Evolutionary conservation across 2,888 invertebrate species (phyloP).

Genomic region (Hesperia comma): DNA sequence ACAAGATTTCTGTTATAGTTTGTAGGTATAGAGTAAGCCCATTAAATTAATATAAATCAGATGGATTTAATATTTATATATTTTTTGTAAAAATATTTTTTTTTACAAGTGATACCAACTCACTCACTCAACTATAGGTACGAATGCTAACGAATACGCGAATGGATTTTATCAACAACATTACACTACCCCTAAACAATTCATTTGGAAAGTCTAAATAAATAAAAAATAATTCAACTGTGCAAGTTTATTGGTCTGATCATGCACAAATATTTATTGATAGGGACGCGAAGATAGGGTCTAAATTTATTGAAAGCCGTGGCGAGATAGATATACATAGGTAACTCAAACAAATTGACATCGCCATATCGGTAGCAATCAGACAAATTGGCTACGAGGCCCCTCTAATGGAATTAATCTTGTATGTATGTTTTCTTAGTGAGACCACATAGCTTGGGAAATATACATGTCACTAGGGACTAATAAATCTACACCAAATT

Average conservation of each 20-base stretch:
- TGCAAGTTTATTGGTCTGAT: conserved; percentile 78
- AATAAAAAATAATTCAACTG: conserved; percentile 65
- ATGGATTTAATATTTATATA: no score
- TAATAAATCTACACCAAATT: conserved; percentile 17
- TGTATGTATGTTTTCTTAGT: conserved; percentile 80
- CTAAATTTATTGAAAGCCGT: conserved; percentile 76
- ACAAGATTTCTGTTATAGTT: no score
- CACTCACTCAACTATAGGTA: no score
- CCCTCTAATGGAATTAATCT: conserved; percentile 82
- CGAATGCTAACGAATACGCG: no score
- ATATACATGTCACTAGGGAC: conserved; percentile 49
- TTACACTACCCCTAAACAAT: conserved; percentile 14
- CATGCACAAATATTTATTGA: conserved; percentile 83
- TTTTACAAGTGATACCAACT: no score
- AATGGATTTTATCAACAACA: no score
- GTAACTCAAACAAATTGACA: conserved; percentile 78
- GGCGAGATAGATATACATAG: conserved; percentile 59
- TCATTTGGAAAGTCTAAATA: conserved; percentile 47
- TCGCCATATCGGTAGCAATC: conserved; percentile 72
- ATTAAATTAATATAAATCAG: no score
- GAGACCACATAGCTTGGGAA: conserved; percentile 71
- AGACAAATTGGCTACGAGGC: conserved; percentile 83
- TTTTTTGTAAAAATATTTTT: no score
- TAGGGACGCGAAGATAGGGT: conserved; percentile 78
- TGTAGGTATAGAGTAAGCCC: no score